These are phyloP conservation scores for Campoletis sonorensis DNA, from an alignment of 1,140 invertebrate species.

Conservation along the genomic window DNA sequence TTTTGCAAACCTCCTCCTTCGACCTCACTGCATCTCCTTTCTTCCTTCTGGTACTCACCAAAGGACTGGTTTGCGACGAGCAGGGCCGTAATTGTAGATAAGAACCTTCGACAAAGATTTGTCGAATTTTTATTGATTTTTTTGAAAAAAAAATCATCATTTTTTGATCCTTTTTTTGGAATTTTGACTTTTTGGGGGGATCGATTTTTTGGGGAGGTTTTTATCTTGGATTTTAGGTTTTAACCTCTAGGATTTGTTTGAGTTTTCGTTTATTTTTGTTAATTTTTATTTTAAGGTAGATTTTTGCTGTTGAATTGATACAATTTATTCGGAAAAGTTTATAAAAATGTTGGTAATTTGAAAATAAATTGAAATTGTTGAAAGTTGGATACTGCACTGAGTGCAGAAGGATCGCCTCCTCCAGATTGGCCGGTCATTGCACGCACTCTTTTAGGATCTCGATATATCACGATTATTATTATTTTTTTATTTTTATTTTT, in stretches of 20 bases:
- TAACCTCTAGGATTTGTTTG: too few relatives aligned
- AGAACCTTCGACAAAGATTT: neutral
- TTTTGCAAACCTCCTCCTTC: constrained; percentile 23
- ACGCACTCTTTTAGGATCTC: constrained; percentile 64
- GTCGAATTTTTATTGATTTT: too few relatives aligned
- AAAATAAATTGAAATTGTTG: constrained; percentile 17
- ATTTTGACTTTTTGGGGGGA: too few relatives aligned
- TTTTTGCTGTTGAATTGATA: too few relatives aligned
- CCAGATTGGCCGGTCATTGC: constrained; percentile 67
- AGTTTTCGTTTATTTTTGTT: too few relatives aligned
- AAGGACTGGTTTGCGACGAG: constrained; percentile 62
- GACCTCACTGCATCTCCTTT: constrained; percentile 34
- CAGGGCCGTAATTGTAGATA: constrained; percentile 54
- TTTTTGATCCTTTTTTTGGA: neutral
- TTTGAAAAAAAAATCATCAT: neutral
- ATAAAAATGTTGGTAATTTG: too few relatives aligned
- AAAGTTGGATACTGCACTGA: constrained; percentile 41
- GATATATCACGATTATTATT: constrained; percentile 58
- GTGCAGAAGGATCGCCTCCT: constrained; percentile 53
- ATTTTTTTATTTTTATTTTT: constrained; percentile 54
- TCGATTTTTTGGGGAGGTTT: too few relatives aligned
- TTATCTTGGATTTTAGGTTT: too few relatives aligned
- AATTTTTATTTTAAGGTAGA: too few relatives aligned
- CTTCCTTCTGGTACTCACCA: constrained; percentile 32
- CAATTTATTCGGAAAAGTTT: too few relatives aligned